A percentile compares a stretch with the other conserved stretches of the same genome.
These are phyloP conservation scores for Acipenser oxyrinchus DNA, from an alignment of 2,797 vertebrate genomes.

Conservation along the genomic window DNA sequence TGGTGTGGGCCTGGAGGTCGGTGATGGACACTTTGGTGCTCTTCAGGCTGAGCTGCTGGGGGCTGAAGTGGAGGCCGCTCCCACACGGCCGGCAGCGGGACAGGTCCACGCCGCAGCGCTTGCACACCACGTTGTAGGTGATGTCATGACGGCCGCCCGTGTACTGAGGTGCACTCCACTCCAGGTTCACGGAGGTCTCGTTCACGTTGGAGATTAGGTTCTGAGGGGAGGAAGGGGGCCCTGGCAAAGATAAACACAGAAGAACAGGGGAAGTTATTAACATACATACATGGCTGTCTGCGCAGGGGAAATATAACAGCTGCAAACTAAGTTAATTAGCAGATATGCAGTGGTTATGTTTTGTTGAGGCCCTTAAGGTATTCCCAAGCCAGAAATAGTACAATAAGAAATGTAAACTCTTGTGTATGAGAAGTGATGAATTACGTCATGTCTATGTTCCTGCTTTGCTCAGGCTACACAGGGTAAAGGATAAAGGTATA, in stretches of 20 bases:
- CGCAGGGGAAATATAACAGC: too few species aligned
- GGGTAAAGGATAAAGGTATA: neutral
- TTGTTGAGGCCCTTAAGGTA: too few species aligned
- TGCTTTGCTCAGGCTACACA: neutral
- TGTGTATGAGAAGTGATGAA: too few species aligned
- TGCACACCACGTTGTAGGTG: slow-evolving; percentile 88
- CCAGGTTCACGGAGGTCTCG: slow-evolving; percentile 91
- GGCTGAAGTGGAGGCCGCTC: slow-evolving; percentile 83
- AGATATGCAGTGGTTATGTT: neutral
- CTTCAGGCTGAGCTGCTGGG: slow-evolving; percentile 80
- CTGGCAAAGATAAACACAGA: slow-evolving; percentile 41
- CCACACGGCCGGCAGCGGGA: slow-evolving; percentile 81
- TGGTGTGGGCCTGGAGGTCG: slow-evolving; percentile 90
- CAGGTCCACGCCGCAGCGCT: slow-evolving; percentile 73
- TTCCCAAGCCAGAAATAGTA: too few species aligned
- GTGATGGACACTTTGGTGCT: slow-evolving; percentile 86
- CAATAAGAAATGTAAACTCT: too few species aligned
- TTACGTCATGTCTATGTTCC: neutral
- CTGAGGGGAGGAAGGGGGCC: slow-evolving; percentile 83
- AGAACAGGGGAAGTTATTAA: neutral
- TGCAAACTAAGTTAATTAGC: neutral
- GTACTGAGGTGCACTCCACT: slow-evolving; percentile 83
- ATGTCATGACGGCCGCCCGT: slow-evolving; percentile 84
- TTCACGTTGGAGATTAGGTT: slow-evolving; percentile 96
- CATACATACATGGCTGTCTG: neutral